A percentile compares a stretch with the other conserved stretches of the same genome.
Evolutionary conservation across 2,888 invertebrate genomes (phyloP).

Genomic region (Ochropleura leucogaster): DNA sequence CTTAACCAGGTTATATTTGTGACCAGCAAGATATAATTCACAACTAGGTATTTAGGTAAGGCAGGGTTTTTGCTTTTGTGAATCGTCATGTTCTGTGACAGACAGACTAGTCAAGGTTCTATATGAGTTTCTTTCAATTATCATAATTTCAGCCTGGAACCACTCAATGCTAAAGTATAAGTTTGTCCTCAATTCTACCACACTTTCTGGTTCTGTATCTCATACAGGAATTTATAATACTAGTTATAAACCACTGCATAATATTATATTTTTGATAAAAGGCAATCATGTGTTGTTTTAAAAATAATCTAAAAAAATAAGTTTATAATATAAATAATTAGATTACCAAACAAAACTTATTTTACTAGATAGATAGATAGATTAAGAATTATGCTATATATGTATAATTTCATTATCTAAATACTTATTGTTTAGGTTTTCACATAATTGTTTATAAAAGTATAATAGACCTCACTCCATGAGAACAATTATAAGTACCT

Average conservation of each 20-base stretch:
- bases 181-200: not conserved
- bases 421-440: not conserved
- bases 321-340: too few species aligned
- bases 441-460: slow-evolving; percentile 7
- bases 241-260: not conserved
- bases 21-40: not conserved
- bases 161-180: not conserved
- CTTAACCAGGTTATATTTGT: not conserved
- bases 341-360: too few species aligned
- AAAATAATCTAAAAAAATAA: not conserved
- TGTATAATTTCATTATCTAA: not conserved
- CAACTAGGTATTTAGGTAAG: not conserved
- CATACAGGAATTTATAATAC: not conserved
- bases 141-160: not conserved
- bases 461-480: not conserved
- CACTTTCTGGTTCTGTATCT: not conserved
- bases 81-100: not conserved
- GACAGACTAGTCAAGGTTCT: not conserved
- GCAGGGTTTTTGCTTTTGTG: not conserved
- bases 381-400: not conserved
- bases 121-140: not conserved
- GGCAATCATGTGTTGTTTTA: not conserved
- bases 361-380: too few species aligned
- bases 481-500: not conserved
- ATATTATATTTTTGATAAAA: not conserved